A percentile compares a stretch with the other conserved stretches of the same genome.
Evolutionary conservation across 2,888 invertebrate species (phyloP).

Genomic region (Drosophila suboccidentalis): DNA sequence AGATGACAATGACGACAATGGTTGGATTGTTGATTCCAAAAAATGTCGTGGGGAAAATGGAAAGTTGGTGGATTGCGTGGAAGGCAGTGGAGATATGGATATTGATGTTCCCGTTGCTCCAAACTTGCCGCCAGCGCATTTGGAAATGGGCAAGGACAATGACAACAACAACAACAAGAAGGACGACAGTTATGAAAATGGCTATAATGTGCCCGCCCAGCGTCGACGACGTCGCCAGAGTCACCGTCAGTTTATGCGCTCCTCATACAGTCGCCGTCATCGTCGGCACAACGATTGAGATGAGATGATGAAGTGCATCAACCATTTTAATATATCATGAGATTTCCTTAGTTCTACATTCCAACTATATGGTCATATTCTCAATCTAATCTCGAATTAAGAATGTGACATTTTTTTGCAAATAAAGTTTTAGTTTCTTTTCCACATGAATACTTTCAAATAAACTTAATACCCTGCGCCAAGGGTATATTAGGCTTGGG

Average conservation of each 20-base stretch:
- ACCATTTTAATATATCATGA: slow-evolving; percentile 11
- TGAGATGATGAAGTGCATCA: background rate
- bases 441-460: background rate
- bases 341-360: slow-evolving; percentile 17
- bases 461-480: background rate
- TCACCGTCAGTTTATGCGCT: slow-evolving; percentile 58
- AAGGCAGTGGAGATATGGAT: slow-evolving; percentile 34
- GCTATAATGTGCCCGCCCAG: slow-evolving; percentile 46
- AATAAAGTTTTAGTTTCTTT: slow-evolving; percentile 25
- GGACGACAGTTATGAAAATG: slow-evolving; percentile 4
- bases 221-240: slow-evolving; percentile 52
- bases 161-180: background rate
- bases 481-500: too few relatives aligned
- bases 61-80: slow-evolving; percentile 52
- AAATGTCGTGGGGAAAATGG: slow-evolving; percentile 65
- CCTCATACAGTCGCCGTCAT: slow-evolving; percentile 70
- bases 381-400: slow-evolving; percentile 21
- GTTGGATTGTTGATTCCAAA: slow-evolving; percentile 47
- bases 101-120: background rate
- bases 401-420: slow-evolving; percentile 14
- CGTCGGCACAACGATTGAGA: slow-evolving; percentile 35
- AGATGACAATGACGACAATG: background rate
- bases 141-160: slow-evolving; percentile 32
- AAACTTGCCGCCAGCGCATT: slow-evolving; percentile 20
- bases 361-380: slow-evolving; percentile 5